Conservation (phyloP, 2,797 vertebrate species). For the Sus cebifrons region DNA sequence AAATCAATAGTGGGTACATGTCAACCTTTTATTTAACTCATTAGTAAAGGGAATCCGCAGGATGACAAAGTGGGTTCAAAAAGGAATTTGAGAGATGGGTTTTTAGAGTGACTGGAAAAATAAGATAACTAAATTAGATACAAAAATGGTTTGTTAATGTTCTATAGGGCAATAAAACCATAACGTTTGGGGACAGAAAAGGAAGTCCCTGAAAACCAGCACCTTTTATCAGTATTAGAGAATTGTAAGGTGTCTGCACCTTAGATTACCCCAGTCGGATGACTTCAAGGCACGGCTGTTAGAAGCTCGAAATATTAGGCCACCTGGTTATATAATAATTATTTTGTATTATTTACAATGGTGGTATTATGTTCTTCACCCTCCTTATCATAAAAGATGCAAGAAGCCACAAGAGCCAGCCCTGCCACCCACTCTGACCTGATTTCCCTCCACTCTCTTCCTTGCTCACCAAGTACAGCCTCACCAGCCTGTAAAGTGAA, state of each 20-base stretch:
- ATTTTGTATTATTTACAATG: not conserved
- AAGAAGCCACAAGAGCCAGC: not conserved
- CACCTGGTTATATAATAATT: not conserved
- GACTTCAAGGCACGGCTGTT: not conserved
- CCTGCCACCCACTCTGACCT: not conserved
- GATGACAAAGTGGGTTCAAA: not conserved
- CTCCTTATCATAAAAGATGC: not conserved
- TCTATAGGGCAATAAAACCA: not conserved
- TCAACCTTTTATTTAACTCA: conserved; percentile 4
- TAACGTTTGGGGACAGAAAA: conserved; percentile 14
- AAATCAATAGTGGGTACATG: not conserved
- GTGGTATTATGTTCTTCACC: not conserved
- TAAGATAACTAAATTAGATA: conserved; percentile 19
- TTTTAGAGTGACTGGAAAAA: conserved; percentile 32
- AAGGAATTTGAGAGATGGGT: not conserved
- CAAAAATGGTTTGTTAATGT: conserved; percentile 21
- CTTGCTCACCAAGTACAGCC: not conserved
- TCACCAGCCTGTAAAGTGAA: not conserved
- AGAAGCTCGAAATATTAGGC: not conserved
- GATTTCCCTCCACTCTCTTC: not conserved
- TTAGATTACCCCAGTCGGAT: not conserved
- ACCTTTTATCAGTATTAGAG: not conserved
- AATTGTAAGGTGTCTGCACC: not conserved
- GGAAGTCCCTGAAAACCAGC: conserved; percentile 7
- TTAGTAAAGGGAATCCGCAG: conserved; percentile 18